Conservation (phyloP, 2,113 vertebrate species). For the Carassius auratus region DNA sequence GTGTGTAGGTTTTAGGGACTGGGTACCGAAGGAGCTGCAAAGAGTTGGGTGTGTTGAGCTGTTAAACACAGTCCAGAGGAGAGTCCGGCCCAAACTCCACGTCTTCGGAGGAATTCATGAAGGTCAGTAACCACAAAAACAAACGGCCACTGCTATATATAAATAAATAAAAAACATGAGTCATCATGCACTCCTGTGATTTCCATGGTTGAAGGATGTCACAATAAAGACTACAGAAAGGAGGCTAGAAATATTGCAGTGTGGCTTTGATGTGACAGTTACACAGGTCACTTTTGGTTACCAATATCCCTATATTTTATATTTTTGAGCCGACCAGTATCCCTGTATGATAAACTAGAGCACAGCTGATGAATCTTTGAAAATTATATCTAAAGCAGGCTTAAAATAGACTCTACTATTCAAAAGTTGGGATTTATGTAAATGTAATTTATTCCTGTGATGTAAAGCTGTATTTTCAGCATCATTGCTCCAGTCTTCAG, state of each 20-base stretch:
- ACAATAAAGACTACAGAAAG: background rate
- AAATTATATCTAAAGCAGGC: no score
- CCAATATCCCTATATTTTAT: no score
- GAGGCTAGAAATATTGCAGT: background rate
- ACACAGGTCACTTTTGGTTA: background rate
- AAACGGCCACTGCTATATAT: background rate
- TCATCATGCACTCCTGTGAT: background rate
- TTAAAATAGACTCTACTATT: no score
- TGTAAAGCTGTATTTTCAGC: background rate
- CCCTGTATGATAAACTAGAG: background rate
- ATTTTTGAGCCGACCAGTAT: background rate
- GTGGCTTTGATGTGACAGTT: background rate
- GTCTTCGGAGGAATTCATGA: slow-evolving; percentile 98
- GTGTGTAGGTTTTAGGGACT: slow-evolving; percentile 90
- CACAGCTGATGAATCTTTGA: background rate
- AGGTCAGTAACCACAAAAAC: slow-evolving; percentile 72
- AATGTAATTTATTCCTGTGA: no score
- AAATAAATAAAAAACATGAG: background rate
- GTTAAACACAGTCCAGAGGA: slow-evolving; percentile 95
- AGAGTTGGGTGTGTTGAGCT: slow-evolving; percentile 97
- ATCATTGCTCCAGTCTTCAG: background rate
- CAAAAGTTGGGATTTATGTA: no score
- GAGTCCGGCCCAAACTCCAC: slow-evolving; percentile 94
- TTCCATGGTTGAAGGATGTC: background rate
- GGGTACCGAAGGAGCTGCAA: slow-evolving; percentile 98